These are phyloP conservation scores for Pseudochirops corinnae DNA, from an alignment of 2,797 vertebrate species.

Conservation along the genomic window DNA sequence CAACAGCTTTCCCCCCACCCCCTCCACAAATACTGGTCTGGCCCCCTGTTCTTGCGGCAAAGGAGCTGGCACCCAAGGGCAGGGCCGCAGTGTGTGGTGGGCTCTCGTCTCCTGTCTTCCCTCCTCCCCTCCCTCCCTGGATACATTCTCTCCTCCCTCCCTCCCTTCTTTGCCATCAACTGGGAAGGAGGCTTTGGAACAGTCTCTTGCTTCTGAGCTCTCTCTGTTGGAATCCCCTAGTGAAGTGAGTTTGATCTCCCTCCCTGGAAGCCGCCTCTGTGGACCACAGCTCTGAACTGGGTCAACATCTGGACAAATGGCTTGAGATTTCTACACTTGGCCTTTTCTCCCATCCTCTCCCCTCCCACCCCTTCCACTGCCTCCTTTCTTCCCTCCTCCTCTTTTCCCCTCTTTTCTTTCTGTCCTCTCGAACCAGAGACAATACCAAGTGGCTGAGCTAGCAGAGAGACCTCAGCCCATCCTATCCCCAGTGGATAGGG, in stretches of 20 bases:
- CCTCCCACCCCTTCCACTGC: conserved; percentile 63
- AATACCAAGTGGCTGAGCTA: conserved; percentile 53
- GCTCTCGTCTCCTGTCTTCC: background rate
- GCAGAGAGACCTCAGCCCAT: conserved; percentile 64
- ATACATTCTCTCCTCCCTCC: conserved; percentile 8
- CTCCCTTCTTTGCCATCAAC: background rate
- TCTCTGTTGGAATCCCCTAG: conserved; percentile 53
- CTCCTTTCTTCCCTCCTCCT: conserved; percentile 56
- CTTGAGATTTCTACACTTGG: conserved; percentile 53
- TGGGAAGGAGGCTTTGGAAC: background rate
- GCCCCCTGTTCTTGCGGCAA: background rate
- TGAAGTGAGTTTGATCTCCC: conserved; percentile 73
- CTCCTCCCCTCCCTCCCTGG: conserved; percentile 6
- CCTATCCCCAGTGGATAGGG: conserved; percentile 62
- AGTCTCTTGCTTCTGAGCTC: background rate
- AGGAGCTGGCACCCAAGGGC: conserved; percentile 38
- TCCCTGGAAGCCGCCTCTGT: conserved; percentile 73
- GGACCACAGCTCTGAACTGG: conserved; percentile 76
- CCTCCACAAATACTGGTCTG: conserved; percentile 8
- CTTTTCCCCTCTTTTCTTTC: conserved; percentile 67
- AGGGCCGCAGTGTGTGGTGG: background rate
- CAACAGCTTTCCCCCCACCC: conserved; percentile 56
- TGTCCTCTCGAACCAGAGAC: conserved; percentile 77
- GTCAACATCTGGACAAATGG: conserved; percentile 83
- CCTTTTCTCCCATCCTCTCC: conserved; percentile 51